Evolutionary conservation across 2,888 invertebrate species (phyloP).

Genomic region (Stenodema calcarata): DNA sequence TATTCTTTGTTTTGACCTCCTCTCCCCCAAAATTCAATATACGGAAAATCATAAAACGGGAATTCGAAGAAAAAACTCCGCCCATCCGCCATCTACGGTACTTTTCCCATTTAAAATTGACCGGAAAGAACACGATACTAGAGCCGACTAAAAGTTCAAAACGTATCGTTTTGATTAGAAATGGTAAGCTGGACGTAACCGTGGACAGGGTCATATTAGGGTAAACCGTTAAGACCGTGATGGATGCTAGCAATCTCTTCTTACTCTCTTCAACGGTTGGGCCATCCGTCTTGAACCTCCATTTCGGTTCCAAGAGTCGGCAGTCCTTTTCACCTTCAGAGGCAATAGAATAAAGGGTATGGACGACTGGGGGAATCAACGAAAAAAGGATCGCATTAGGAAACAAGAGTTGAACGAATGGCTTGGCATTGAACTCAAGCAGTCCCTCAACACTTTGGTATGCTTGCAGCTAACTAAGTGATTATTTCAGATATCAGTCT

Average conservation of each 20-base stretch:
- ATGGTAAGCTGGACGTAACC: not conserved
- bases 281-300: conserved; percentile 12
- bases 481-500: too few relatives aligned
- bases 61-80: too few relatives aligned
- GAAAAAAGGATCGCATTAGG: not conserved
- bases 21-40: too few relatives aligned
- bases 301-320: not conserved
- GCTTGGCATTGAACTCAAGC: not conserved
- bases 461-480: too few relatives aligned
- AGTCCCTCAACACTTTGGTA: too few relatives aligned
- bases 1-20: too few relatives aligned
- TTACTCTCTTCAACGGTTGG: conserved; percentile 29
- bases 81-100: too few relatives aligned
- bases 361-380: not conserved
- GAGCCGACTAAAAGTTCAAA: too few relatives aligned
- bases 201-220: conserved; percentile 42
- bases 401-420: not conserved
- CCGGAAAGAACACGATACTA: too few relatives aligned
- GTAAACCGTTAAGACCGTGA: conserved; percentile 37
- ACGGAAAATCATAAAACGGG: too few relatives aligned
- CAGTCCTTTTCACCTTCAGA: not conserved
- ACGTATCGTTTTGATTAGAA: not conserved
- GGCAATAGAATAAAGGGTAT: not conserved
- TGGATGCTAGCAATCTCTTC: conserved; percentile 33
- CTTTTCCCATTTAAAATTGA: too few relatives aligned